Base-by-base conservation (phyloP, 1,140 invertebrate genomes). In the Drosophila kohkoa region DNA sequence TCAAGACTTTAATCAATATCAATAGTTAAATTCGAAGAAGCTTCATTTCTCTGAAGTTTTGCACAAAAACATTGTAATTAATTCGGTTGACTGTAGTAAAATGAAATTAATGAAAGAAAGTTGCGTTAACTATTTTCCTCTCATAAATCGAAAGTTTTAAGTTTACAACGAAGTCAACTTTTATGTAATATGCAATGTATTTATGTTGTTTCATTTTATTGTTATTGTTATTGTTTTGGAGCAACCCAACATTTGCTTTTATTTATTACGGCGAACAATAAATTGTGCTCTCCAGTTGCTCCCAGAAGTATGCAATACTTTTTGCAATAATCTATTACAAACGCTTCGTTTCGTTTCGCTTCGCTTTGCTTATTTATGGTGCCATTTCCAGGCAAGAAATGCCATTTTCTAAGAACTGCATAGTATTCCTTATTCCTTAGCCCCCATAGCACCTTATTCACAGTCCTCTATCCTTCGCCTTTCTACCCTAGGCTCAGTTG, bases 321-420 rank as follows among this genome's bases (percentile, higher is more conserved):
- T 74, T 78, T 73, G 70, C 79, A 71, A 88, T 87, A 87, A 89
- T 88, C 83, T 87, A 87, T 88, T 87, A 75, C 77, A 83, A 77
- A 80, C 55, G 83, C 58, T 76, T 64, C 38, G 32, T 60, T 38
- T 38, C 25, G 32, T 25, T 46, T 25, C 55, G 85, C 43, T 77
- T 72, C 41, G 15, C 48, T 46, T 58, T 66, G 71, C 63, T 87
- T 87, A 87, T 88, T 87, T 83, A 87, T 89, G 74, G 77, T 80
- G 85, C 73, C 83, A 77, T 80, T 82, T 74, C 25, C 79, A 65
- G 72, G 72, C 76, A 38, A 75, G 45, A 64, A 80, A 70, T 74
- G 46, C 72, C 80, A 74, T 87, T 87, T 80, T 60, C 77, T 67
- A 68, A 66, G 70, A 75, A 86, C 72, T 76, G 75, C 75, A 81